These are phyloP conservation scores for Chionis minor DNA, from an alignment of 2,113 vertebrate species.

Conservation along the genomic window DNA sequence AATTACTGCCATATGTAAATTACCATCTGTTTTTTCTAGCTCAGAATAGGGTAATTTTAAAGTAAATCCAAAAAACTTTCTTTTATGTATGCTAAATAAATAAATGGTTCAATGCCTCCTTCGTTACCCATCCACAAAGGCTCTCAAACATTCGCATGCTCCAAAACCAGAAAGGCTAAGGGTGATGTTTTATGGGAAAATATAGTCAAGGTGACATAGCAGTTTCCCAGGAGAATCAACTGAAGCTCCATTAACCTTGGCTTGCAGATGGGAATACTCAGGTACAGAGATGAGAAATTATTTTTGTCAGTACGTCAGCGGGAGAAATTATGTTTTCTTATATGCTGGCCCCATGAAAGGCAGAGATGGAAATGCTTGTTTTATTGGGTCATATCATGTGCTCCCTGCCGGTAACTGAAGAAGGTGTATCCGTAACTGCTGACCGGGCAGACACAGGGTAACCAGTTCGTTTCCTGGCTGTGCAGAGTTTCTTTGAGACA, in stretches of 20 bases:
- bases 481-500: not conserved
- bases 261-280: not conserved
- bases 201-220: not conserved
- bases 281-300: not conserved
- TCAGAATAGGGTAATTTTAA: not conserved
- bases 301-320: not conserved
- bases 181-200: not conserved
- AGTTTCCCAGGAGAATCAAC: not conserved
- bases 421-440: not conserved
- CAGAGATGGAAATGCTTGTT: not conserved
- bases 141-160: not conserved
- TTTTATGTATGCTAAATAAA: not conserved
- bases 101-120: not conserved
- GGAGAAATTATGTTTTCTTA: not conserved
- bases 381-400: not conserved
- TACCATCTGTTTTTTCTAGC: not conserved
- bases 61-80: conserved; percentile 5
- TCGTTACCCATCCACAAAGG: not conserved
- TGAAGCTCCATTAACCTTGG: not conserved
- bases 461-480: not conserved
- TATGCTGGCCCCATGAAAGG: not conserved
- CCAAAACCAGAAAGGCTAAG: not conserved
- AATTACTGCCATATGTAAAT: conserved; percentile 47
- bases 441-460: not conserved
- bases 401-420: not conserved